These are phyloP conservation scores for Planiliza haematocheilus DNA, from an alignment of 2,113 vertebrate genomes.

Conservation along the genomic window DNA sequence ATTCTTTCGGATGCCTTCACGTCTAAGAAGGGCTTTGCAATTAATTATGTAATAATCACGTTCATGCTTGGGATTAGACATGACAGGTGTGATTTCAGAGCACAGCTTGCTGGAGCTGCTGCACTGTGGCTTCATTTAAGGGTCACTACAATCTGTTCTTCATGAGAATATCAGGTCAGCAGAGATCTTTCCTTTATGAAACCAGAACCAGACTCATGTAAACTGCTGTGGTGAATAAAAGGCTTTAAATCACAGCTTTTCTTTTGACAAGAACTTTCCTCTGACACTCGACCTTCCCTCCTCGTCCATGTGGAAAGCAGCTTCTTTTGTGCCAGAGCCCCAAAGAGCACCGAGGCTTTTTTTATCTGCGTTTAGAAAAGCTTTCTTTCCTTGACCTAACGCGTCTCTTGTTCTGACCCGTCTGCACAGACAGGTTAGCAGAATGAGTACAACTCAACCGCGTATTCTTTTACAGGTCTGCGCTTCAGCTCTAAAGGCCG, in stretches of 20 bases:
- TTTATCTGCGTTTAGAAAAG: conserved; percentile 36
- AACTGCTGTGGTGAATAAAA: conserved; percentile 12
- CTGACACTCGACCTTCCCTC: conserved; percentile 41
- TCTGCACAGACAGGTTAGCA: neutral
- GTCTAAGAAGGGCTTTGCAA: too few relatives aligned
- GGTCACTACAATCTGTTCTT: neutral
- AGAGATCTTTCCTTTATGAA: neutral
- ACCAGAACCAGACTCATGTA: neutral
- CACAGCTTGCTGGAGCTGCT: too few relatives aligned
- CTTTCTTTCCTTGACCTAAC: conserved; percentile 16
- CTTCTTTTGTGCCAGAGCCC: conserved; percentile 3
- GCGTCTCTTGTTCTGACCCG: neutral
- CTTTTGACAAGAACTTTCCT: conserved; percentile 6
- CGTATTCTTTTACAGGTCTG: neutral
- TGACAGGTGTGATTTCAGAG: neutral
- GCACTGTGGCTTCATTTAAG: neutral
- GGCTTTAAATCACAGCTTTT: conserved; percentile 45
- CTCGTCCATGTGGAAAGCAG: conserved; percentile 45
- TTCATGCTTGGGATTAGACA: neutral
- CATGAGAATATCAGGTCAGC: neutral
- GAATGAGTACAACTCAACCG: neutral
- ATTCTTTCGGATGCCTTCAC: too few relatives aligned
- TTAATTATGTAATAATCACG: neutral
- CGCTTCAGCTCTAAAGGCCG: neutral
- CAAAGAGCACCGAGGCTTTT: neutral